phyloP scores from a whole-genome alignment of 2,113 vertebrate genomes.

The Taurulus bubalis region DNA sequence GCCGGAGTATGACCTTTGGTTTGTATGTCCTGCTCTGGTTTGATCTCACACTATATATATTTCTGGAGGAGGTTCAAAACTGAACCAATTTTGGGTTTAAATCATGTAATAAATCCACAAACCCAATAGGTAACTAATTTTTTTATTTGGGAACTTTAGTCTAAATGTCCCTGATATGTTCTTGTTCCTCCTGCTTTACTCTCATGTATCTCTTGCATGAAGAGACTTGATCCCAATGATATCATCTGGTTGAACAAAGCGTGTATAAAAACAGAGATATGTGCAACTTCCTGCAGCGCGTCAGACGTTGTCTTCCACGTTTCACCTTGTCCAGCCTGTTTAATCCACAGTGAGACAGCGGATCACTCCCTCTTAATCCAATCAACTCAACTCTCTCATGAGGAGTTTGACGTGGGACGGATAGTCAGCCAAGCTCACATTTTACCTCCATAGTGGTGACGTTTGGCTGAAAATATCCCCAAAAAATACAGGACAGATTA shows the following conservation, averaged over 20 bases:
- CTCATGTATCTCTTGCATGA: too few relatives aligned
- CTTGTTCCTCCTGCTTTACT: neutral
- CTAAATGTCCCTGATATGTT: neutral
- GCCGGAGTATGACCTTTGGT: neutral
- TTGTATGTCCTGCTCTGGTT: neutral
- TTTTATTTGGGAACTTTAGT: neutral
- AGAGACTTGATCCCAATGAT: neutral
- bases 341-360: conserved; percentile 54
- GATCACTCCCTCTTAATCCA: conserved; percentile 68
- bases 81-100: too few relatives aligned
- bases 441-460: neutral
- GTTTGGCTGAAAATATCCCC: neutral
- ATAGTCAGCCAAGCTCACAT: neutral
- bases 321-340: conserved; percentile 10
- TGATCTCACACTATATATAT: neutral
- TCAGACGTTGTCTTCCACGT: neutral
- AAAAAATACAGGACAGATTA: too few relatives aligned
- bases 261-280: neutral
- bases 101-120: too few relatives aligned
- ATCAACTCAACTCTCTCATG: conserved; percentile 61
- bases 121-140: neutral
- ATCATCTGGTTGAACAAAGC: neutral
- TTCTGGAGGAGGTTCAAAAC: neutral
- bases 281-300: neutral
- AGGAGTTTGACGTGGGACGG: conserved; percentile 30